Conservation (phyloP, 2,113 vertebrate genomes). For the Chamaetylas fuelleborni region DNA sequence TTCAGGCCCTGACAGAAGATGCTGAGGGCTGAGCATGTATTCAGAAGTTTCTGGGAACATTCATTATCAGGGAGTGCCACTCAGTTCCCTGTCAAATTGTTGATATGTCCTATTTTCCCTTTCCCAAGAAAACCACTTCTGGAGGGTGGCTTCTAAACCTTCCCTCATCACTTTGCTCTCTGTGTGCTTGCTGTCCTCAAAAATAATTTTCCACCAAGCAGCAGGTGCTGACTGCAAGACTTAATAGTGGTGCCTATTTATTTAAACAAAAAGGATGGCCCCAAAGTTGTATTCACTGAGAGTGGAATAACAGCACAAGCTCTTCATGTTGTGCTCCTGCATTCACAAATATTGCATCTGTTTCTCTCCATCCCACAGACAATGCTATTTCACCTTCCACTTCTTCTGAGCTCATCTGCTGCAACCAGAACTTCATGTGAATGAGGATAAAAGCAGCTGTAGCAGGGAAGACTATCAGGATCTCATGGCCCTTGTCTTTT, state of each 20-base stretch:
- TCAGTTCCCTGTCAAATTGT: rapidly evolving
- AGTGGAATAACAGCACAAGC: background rate
- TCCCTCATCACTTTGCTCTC: background rate
- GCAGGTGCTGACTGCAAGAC: background rate
- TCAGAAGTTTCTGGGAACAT: background rate
- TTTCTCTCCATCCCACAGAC: background rate
- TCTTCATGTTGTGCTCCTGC: background rate
- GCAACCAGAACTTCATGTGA: background rate
- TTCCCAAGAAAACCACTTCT: background rate
- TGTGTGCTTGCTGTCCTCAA: background rate
- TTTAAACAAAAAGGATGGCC: rapidly evolving
- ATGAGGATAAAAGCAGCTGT: background rate
- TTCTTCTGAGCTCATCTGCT: background rate
- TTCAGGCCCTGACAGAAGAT: background rate
- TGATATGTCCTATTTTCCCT: background rate
- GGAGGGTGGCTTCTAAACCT: background rate
- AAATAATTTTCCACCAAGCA: background rate
- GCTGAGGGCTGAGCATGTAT: background rate
- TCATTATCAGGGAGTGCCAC: background rate
- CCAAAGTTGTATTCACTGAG: background rate
- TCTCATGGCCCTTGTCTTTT: background rate
- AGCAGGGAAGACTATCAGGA: background rate
- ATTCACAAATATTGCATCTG: background rate
- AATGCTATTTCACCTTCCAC: background rate
- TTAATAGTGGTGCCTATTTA: background rate